phyloP scores from a whole-genome alignment of 2,797 vertebrate genomes.

The Acanthornis magna region DNA sequence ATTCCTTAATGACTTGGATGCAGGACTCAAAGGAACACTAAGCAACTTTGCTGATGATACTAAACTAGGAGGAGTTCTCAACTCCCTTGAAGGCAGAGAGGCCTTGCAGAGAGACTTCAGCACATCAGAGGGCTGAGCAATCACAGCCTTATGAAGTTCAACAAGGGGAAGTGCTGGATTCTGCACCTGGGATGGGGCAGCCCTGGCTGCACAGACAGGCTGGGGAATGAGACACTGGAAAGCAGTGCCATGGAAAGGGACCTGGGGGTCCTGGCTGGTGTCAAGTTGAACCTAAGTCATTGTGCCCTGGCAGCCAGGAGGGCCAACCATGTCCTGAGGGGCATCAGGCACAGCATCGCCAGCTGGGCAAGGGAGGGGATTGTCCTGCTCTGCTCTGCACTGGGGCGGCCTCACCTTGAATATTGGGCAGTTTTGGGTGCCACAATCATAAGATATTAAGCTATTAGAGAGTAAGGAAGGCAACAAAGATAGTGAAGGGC shows the following conservation, averaged over 20 bases:
- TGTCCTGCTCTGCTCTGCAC: not conserved
- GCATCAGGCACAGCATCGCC: not conserved
- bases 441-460: not conserved
- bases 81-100: not conserved
- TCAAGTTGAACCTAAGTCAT: not conserved
- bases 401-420: not conserved
- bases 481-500: not conserved
- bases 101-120: not conserved
- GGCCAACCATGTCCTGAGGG: fast-evolving
- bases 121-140: not conserved
- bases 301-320: not conserved
- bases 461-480: not conserved
- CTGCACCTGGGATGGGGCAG: not conserved
- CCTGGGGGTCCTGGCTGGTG: not conserved
- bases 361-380: not conserved
- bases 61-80: not conserved
- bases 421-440: fast-evolving
- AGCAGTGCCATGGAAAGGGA: not conserved
- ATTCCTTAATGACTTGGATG: not conserved
- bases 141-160: not conserved
- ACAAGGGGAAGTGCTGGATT: fast-evolving
- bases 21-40: not conserved
- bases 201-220: fast-evolving
- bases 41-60: not conserved
- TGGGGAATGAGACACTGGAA: not conserved